phyloP scores from a whole-genome alignment of 2,113 vertebrate genomes.

The Amblyopsis rosae region DNA sequence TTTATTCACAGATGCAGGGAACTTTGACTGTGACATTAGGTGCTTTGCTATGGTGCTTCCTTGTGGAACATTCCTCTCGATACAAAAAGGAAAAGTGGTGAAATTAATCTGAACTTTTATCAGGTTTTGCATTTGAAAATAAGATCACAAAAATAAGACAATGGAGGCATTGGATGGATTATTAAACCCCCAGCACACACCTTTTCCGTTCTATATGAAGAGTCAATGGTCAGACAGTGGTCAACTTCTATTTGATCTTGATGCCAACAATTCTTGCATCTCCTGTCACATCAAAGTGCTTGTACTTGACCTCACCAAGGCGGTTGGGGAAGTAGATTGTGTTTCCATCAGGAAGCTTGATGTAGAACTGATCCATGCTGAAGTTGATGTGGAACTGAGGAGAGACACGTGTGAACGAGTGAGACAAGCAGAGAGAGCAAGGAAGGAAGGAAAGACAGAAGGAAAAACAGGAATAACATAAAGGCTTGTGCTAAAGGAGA shows the following conservation, averaged over 20 bases:
- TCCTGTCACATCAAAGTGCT: conserved; percentile 59
- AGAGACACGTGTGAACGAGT: not conserved
- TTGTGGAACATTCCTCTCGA: conserved; percentile 6
- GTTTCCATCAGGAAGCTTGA: conserved; percentile 71
- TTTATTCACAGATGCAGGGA: too few relatives aligned
- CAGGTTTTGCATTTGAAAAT: not conserved
- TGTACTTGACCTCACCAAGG: conserved; percentile 71
- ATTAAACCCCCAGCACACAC: not conserved
- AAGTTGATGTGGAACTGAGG: conserved; percentile 72
- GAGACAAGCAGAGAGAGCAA: not conserved
- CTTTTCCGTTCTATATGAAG: not conserved
- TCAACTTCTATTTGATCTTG: conserved; percentile 66
- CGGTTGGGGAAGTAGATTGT: conserved; percentile 76
- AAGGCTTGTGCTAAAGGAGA: not conserved
- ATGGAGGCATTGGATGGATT: not conserved
- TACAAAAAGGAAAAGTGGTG: conserved; percentile 13
- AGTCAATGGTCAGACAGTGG: not conserved
- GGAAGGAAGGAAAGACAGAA: not conserved
- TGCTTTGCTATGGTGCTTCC: conserved; percentile 35
- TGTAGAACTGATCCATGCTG: conserved; percentile 67
- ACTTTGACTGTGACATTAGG: too few relatives aligned
- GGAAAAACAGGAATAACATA: not conserved
- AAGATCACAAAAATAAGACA: not conserved
- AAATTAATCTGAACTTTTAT: not conserved
- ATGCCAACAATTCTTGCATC: conserved; percentile 63